Base-by-base conservation (phyloP, 2,113 vertebrate genomes). In the Columba livia region DNA sequence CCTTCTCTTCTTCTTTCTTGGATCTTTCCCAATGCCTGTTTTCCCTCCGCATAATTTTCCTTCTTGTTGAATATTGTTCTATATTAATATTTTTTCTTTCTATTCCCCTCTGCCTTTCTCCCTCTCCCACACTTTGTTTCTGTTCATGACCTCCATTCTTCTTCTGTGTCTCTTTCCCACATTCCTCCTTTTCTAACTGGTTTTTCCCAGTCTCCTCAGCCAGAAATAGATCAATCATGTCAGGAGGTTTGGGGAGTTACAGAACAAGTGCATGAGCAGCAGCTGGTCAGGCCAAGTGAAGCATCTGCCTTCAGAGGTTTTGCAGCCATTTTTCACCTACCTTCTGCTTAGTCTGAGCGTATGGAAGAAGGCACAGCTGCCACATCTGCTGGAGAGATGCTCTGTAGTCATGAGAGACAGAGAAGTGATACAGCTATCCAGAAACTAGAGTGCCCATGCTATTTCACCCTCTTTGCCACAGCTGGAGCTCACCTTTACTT, bases 1-100 rank as follows among this genome's bases (percentile, higher is more conserved):
- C 60, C 51, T 87, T 79, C 53, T 91, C 73, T 92, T 94, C 83
- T 94, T 31, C 34, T 83, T 80, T 78, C 56, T 91, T 96, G 85
- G 56, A 60, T 90, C 47, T 70, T 86, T 88, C 95, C 88, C 92
- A 86, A 31, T 21, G 51, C 73, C 90, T 95, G 34, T 80, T 92
- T 93, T 83, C 38, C 47, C 48, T 79, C 72, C 53, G 88, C 48
- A 21, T 81, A 60, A 75, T 72, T 88, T 80, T 71, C n/a, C 61
- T 85, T 74, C 56, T 88, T 86, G 44, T 74, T 81, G 66, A 64
- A 65, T 72, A 85, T 77, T 54, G 12, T 53, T 36, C 28, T 71
- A 36, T 32, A 79, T 84, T 84, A 71, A 71, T 79, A 56, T 9
- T 77, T 89, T 56, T 78, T 66, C 67, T 73, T 83, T 77, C 60